Evolutionary conservation across 2,888 invertebrate species (phyloP).

Genomic region (Sarcophaga carnaria): DNA sequence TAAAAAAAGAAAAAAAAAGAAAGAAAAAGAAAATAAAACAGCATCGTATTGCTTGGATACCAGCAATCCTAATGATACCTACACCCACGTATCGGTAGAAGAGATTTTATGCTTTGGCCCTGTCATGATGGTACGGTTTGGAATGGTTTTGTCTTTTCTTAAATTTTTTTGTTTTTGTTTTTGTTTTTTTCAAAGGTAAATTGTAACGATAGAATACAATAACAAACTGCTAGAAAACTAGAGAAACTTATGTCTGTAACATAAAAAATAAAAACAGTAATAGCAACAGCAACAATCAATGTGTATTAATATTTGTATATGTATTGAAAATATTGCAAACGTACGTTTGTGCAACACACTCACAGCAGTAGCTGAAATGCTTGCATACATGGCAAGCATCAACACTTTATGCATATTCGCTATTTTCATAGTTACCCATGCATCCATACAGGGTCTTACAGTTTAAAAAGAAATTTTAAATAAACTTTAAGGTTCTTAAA

Average conservation of each 20-base stretch:
- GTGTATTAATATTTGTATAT: not conserved
- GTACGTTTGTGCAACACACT: not conserved
- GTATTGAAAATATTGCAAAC: not conserved
- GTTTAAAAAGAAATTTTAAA: no score
- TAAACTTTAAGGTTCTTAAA: no score
- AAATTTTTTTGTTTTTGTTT: no score
- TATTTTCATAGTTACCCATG: no score
- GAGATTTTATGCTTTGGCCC: constrained; percentile 14
- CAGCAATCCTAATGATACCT: constrained; percentile 22
- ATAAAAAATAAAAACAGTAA: constrained; percentile 3
- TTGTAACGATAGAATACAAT: constrained; percentile 55
- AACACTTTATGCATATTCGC: constrained; percentile 20
- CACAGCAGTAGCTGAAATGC: not conserved
- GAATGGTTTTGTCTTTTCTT: constrained; percentile 15
- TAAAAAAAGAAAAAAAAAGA: not conserved
- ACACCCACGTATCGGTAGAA: constrained; percentile 10
- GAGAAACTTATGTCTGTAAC: constrained; percentile 29
- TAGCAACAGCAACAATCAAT: not conserved
- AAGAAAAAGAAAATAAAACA: not conserved
- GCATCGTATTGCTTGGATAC: not conserved
- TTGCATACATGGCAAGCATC: not conserved
- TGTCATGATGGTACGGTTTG: constrained; percentile 21
- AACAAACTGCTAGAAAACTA: constrained; percentile 36
- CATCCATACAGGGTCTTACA: no score
- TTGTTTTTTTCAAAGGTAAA: constrained; percentile 58